A percentile compares a stretch with the other conserved stretches of the same genome.
Conservation (phyloP, 2,797 vertebrate species). For the Gephyroberyx darwinii region DNA sequence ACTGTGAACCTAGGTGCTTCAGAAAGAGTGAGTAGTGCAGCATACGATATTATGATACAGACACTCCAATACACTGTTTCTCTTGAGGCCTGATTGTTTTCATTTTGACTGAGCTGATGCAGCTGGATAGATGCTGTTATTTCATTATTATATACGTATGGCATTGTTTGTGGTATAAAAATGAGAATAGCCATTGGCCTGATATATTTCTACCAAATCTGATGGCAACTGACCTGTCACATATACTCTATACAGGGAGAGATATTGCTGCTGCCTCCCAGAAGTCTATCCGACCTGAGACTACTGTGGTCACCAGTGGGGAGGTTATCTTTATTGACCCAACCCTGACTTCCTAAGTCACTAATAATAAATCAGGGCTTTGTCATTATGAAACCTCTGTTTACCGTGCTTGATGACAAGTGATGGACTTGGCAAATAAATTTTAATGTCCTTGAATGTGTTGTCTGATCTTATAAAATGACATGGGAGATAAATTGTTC, state of each 20-base stretch:
- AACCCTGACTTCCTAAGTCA: neutral
- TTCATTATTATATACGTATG: neutral
- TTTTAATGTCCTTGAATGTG: slow-evolving; percentile 13
- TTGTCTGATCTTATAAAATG: slow-evolving; percentile 29
- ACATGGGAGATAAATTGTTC: neutral
- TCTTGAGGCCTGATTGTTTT: neutral
- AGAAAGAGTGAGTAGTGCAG: slow-evolving; percentile 68
- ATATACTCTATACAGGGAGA: slow-evolving; percentile 64
- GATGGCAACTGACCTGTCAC: neutral
- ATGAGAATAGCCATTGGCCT: neutral
- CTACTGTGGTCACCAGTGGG: slow-evolving; percentile 62
- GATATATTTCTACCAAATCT: neutral
- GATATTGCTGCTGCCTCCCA: slow-evolving; percentile 18
- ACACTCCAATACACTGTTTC: neutral
- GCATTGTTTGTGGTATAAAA: no score
- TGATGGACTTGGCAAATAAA: slow-evolving; percentile 57
- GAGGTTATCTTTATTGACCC: slow-evolving; percentile 31
- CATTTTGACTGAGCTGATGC: neutral
- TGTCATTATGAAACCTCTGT: slow-evolving; percentile 13
- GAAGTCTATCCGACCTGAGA: neutral
- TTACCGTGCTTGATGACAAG: slow-evolving; percentile 2
- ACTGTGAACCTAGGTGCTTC: slow-evolving; percentile 69
- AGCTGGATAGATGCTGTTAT: neutral
- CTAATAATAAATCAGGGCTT: slow-evolving; percentile 23
- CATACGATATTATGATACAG: neutral